Conservation (phyloP, 2,113 vertebrate species). For the Heterochromis multidens region DNA sequence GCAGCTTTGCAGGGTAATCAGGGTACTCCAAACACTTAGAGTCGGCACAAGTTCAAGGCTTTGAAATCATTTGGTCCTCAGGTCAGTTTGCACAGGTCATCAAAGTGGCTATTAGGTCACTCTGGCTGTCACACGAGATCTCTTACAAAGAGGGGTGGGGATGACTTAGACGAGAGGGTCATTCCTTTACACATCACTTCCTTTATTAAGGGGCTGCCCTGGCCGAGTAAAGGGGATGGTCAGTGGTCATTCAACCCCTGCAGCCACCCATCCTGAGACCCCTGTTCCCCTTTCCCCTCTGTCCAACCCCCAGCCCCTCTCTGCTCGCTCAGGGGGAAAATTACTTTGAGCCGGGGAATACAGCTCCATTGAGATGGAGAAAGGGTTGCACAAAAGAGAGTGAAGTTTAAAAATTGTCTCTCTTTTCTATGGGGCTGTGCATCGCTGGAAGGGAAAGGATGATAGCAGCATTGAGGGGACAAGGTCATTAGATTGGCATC, state of each 20-base stretch:
- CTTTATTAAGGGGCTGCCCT: constrained; percentile 46
- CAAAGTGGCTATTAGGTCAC: constrained; percentile 42
- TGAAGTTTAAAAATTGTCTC: constrained; percentile 68
- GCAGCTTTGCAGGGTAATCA: background rate
- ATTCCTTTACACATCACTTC: constrained; percentile 71
- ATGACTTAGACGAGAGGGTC: constrained; percentile 45
- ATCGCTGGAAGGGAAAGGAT: constrained; percentile 1
- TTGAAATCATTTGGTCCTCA: constrained; percentile 9
- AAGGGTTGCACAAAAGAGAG: constrained; percentile 50
- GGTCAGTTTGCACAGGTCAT: constrained; percentile 10
- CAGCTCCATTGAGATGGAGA: constrained; percentile 65
- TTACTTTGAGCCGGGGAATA: constrained; percentile 51
- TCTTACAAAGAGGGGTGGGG: constrained; percentile 22
- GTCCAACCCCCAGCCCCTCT: constrained; percentile 42
- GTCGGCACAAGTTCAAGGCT: constrained; percentile 50
- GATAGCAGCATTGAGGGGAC: constrained; percentile 55
- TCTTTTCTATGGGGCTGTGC: constrained; percentile 30
- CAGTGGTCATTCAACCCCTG: constrained; percentile 56
- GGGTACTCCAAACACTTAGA: background rate
- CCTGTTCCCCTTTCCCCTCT: constrained; percentile 11
- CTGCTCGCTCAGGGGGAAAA: constrained; percentile 68
- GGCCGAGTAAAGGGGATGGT: constrained; percentile 56
- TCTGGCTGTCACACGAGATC: constrained; percentile 31
- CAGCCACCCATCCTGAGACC: constrained; percentile 52
- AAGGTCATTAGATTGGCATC: constrained; percentile 68